These are phyloP conservation scores for Petaurus breviceps DNA, from an alignment of 2,113 vertebrate species.

Conservation along the genomic window DNA sequence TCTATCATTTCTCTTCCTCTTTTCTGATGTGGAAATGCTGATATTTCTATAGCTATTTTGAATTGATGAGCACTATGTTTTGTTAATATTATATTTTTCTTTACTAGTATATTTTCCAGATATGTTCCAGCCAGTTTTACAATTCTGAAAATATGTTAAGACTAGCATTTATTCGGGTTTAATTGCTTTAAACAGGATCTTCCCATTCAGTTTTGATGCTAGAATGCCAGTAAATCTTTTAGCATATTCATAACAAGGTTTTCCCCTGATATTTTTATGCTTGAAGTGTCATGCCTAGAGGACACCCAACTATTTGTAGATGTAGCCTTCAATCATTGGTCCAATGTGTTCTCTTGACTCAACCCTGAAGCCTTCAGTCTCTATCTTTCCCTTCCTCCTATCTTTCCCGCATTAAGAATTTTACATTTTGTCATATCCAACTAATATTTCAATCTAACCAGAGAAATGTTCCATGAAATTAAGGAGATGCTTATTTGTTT, in stretches of 20 bases:
- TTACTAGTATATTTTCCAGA: too few relatives aligned
- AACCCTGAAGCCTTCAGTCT: neutral
- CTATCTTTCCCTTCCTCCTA: neutral
- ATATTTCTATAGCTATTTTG: too few relatives aligned
- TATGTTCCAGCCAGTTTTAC: too few relatives aligned
- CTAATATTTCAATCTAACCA: neutral
- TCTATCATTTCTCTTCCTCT: too few relatives aligned
- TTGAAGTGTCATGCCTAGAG: neutral
- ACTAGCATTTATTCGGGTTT: too few relatives aligned
- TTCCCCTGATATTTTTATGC: neutral
- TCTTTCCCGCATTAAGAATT: neutral
- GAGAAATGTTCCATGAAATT: neutral
- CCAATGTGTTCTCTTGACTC: neutral
- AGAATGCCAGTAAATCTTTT: neutral
- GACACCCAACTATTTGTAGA: neutral
- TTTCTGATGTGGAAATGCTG: too few relatives aligned
- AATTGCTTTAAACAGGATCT: neutral
- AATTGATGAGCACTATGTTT: too few relatives aligned
- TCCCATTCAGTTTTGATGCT: neutral
- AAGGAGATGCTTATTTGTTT: neutral
- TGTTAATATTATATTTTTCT: too few relatives aligned
- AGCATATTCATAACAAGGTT: neutral
- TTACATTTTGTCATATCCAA: neutral
- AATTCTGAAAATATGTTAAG: too few relatives aligned
- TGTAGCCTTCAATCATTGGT: neutral